A percentile compares a stretch with the other conserved stretches of the same genome.
Evolutionary conservation across 2,888 invertebrate species (phyloP).

Genomic region (Morinoia aosen): DNA sequence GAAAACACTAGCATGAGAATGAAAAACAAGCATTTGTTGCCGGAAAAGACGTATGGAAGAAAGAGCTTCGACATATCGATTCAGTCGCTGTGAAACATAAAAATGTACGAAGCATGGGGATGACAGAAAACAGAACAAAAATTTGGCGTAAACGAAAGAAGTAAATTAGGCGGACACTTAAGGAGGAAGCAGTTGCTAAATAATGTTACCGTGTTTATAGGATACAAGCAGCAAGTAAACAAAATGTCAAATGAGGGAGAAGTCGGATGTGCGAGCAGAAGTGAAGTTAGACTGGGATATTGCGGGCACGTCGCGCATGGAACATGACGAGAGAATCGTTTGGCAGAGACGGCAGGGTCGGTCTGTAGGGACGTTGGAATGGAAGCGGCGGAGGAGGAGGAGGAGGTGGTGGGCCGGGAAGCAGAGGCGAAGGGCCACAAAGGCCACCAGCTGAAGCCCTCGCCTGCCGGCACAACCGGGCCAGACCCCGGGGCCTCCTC

Average conservation of each 20-base stretch:
- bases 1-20: neutral
- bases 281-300: too few relatives aligned
- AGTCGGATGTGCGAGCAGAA: too few relatives aligned
- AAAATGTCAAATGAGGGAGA: too few relatives aligned
- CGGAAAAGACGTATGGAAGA: too few relatives aligned
- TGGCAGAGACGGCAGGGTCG: too few relatives aligned
- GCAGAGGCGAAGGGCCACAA: neutral
- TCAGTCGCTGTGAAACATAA: too few relatives aligned
- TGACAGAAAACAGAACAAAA: neutral
- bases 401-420: neutral
- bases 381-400: neutral
- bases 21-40: neutral
- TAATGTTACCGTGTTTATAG: neutral
- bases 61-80: too few relatives aligned
- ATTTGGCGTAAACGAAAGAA: neutral
- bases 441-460: conserved; percentile 9
- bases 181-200: neutral
- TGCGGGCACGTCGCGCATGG: too few relatives aligned
- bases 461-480: neutral
- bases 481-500: neutral
- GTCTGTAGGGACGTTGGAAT: neutral
- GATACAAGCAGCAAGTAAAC: too few relatives aligned
- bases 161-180: neutral
- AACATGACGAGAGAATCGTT: too few relatives aligned
- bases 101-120: neutral